Percentiles rank a stretch among this genome's conserved stretches.
These are phyloP conservation scores for Montipora cactus DNA, from an alignment of 64 coral and sea anemone species.

Conservation along the genomic window DNA sequence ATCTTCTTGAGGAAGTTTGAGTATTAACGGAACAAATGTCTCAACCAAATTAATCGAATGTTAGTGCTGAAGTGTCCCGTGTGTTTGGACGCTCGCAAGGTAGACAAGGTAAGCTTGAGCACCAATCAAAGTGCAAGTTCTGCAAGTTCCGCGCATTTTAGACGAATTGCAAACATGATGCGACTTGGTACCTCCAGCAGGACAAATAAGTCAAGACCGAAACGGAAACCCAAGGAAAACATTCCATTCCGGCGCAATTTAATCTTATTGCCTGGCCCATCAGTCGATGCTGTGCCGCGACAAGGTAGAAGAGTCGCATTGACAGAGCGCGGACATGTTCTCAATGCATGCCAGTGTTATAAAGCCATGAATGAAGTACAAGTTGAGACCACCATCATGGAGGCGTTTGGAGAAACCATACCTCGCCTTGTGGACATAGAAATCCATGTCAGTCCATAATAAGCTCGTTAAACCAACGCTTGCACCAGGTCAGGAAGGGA, in stretches of 20 bases:
- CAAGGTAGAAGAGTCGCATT: slow-evolving; percentile 44
- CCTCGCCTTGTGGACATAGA: slow-evolving; percentile 7
- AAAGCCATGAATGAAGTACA: slow-evolving; percentile 50
- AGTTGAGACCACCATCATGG: slow-evolving; percentile 56
- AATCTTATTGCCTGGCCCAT: slow-evolving; percentile 47
- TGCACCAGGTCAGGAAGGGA: slow-evolving; percentile 25
- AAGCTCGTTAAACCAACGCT: not conserved
- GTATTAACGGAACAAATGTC: too few relatives aligned
- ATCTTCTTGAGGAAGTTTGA: too few relatives aligned
- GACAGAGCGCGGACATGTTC: slow-evolving; percentile 48
- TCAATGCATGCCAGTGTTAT: slow-evolving; percentile 36
- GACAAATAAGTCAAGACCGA: not conserved
- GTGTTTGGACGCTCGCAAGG: too few relatives aligned
- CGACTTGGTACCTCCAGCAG: not conserved
- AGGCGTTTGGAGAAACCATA: slow-evolving; percentile 61
- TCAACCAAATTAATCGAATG: too few relatives aligned
- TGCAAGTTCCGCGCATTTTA: not conserved
- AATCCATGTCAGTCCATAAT: slow-evolving; percentile 26
- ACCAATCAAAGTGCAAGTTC: not conserved
- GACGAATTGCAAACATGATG: not conserved
- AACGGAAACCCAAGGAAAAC: not conserved
- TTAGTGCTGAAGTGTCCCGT: too few relatives aligned
- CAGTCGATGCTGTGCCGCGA: slow-evolving; percentile 52
- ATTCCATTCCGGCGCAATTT: slow-evolving; percentile 46
- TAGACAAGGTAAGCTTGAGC: not conserved